Base-by-base conservation (phyloP, 35 echinoderm and acorn worm species). In the Chiridota heheva region DNA sequence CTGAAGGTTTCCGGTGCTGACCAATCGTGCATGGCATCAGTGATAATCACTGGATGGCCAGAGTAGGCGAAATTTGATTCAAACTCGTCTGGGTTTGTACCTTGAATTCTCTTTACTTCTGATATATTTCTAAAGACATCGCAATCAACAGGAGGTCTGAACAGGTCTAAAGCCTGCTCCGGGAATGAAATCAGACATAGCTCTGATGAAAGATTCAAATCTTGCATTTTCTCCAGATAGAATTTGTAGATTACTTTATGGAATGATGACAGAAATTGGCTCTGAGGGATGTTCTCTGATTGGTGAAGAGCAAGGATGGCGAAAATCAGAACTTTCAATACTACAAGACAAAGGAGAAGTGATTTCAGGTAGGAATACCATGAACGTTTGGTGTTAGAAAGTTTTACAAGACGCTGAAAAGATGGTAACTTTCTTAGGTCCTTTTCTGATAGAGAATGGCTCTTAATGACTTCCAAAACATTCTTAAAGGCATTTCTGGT, bases 111-210 rank as follows among this genome's bases (percentile, higher is more conserved):
- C 36, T 86, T 66, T 25, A 91, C 68, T 10, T 66, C 51, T 30
- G 73, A 81, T 22, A 91, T 63, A 46, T 78, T 79, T 16, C 32
- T 18, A 27, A 82, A 91, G n/a, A 81, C 74, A 18, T 26, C 63
- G 67, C 89, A 91, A 12, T 86, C 66, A 51, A 91, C 37, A 36
- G 89, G 82, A 38, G 89, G 89, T 36, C 89, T 73, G 53, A 91
- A 91, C 20, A 91, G 1, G 39, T 86, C 83, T 26, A 30, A 65
- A 46, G 70, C 13, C 30, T 13, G 5, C 46, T 87, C 85, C 10
- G 49, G 46, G 15, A 67, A 29, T 15, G 46, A 41, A 29, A 87
- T n/a, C 20, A 87, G 48, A 40, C 85, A 87, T 0, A 46, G 20
- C 25, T 80, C 85, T 2, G 49, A 38, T 5, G 69, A 63, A 15